Base-by-base conservation (phyloP, 2,113 vertebrate genomes). In the Cyrtonyx montezumae region DNA sequence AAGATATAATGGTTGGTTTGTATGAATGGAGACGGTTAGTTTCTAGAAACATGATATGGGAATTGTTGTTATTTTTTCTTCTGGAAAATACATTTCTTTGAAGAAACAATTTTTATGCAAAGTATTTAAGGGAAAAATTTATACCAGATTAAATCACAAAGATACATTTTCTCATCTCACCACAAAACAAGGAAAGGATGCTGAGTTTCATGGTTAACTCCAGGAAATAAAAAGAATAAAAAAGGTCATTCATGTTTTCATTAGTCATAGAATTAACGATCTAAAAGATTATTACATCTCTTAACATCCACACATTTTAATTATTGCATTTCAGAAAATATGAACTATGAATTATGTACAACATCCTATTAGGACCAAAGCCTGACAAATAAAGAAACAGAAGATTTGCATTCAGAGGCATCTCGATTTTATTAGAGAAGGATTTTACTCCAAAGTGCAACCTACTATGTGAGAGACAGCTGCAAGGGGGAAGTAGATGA, bases 21-120 rank as follows among this genome's bases (percentile, higher is more conserved):
- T 74, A 94, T 85, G 62, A 96, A 92, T 88, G 68, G 85, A 18
- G 76, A 83, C 71, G 87, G 93, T 93, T 90, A 70, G 61, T 65
- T 88, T 48, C 53, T 83, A 88, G 91, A 96, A 85, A 94, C 49
- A 19, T 70, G 87, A 93, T 87, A 87, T 30, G 28, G 34, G 40
- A 90, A 79, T 68, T 63, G n/a, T 36, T 6, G 14, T 63, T 67
- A 17, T 32, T 65, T 32, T 84, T 67, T 88, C 51, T 66, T n/a
- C 19, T 12, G 18, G 34, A 91, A 92, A 80, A 70, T 42, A 22
- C 19, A 79, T 69, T 40, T 74, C 68, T 91, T 77, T 82, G 13
- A 51, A 78, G 55, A 43, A 91, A 59, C 1, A 69, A 10, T 23
- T 87, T 83, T 84, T 55, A 65, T 78, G 34, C 55, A 34, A 87